phyloP scores from a whole-genome alignment of 1,140 invertebrate species.

The Diabrotica undecimpunctata region DNA sequence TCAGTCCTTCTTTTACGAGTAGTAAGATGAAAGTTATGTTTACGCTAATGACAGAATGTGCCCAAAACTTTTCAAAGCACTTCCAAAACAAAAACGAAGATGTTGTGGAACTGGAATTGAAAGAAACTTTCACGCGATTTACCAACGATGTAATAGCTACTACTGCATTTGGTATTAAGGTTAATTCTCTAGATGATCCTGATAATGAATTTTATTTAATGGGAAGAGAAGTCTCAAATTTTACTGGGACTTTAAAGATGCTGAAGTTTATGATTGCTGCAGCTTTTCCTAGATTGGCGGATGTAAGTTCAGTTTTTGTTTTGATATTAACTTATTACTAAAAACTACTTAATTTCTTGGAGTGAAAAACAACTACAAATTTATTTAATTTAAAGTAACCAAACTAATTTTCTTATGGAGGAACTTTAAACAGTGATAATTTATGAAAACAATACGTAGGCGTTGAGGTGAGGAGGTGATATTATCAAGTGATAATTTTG shows the following conservation, averaged over 20 bases:
- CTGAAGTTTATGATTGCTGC: constrained; percentile 12
- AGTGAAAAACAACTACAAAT: too few species aligned
- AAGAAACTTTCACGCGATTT: constrained; percentile 33
- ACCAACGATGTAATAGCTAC: constrained; percentile 49
- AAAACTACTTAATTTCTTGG: too few species aligned
- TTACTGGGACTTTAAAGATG: constrained; percentile 20
- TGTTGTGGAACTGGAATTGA: constrained; percentile 30
- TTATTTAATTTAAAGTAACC: too few species aligned
- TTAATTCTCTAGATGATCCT: constrained; percentile 43
- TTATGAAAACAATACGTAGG: too few species aligned
- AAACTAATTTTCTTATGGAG: too few species aligned
- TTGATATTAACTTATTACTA: too few species aligned
- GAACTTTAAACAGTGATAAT: too few species aligned
- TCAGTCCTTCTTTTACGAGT: constrained; percentile 48
- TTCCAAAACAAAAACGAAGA: constrained; percentile 32
- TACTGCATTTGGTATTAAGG: constrained; percentile 46
- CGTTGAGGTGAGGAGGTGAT: too few species aligned
- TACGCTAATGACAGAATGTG: constrained; percentile 36
- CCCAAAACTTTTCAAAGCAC: constrained; percentile 37
- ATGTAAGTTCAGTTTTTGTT: constrained; percentile 7
- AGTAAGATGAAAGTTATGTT: constrained; percentile 47
- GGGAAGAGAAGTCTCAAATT: constrained; percentile 39
- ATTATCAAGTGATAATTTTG: too few species aligned
- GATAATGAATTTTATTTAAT: constrained; percentile 45
- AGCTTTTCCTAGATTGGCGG: constrained; percentile 5